A percentile compares a stretch with the other conserved stretches of the same genome.
These are phyloP conservation scores for Plestiodon gilberti DNA, from an alignment of 2,113 vertebrate genomes.

Conservation along the genomic window DNA sequence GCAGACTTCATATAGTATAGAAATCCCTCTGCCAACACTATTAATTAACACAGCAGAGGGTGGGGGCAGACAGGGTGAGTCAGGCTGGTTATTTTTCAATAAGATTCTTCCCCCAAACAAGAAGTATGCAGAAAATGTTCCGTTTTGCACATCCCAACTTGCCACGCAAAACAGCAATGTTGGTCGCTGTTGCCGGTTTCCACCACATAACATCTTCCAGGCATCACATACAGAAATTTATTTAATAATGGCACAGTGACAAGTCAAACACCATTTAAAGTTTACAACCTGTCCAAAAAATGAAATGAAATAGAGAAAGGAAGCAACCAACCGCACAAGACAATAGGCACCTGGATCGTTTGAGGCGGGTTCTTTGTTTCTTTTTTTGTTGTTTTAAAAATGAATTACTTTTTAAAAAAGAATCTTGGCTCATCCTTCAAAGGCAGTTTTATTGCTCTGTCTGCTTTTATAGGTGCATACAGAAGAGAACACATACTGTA, in stretches of 20 bases:
- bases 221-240: neutral
- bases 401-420: constrained; percentile 5
- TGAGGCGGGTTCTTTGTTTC: neutral
- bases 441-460: constrained; percentile 7
- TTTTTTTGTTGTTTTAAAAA: neutral
- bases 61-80: neutral
- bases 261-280: constrained; percentile 50
- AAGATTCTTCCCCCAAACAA: constrained; percentile 3
- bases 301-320: neutral
- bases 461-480: neutral
- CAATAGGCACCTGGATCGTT: neutral
- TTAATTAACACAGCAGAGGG: neutral
- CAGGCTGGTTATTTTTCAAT: neutral
- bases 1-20: neutral
- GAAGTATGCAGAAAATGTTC: constrained; percentile 26
- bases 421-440: constrained; percentile 24
- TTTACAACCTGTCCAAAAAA: constrained; percentile 20
- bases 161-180: neutral
- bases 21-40: constrained; percentile 7
- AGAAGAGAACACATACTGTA: neutral
- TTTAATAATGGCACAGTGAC: constrained; percentile 35
- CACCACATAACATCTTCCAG: constrained; percentile 28
- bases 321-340: constrained; percentile 11
- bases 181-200: neutral
- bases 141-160: neutral